Percentiles rank a stretch among this genome's conserved stretches.
Conservation (phyloP, 2,113 vertebrate species). For the Pseudolaguvia tuberculata region DNA sequence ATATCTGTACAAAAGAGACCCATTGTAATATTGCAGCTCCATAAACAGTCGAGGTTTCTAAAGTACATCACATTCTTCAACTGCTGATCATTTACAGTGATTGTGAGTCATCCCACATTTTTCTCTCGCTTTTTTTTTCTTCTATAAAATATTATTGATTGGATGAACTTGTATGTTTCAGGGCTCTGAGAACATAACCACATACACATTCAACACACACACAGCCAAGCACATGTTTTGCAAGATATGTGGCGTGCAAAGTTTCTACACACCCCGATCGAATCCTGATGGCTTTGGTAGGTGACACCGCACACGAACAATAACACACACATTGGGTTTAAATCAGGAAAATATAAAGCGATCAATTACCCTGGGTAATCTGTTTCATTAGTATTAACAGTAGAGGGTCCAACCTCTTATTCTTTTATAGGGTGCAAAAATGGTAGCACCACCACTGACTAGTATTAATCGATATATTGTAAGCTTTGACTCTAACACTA, state of each 20-base stretch:
- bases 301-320: slow-evolving; percentile 41
- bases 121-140: no score
- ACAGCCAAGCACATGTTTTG: slow-evolving; percentile 89
- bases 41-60: not conserved
- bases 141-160: no score
- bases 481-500: no score
- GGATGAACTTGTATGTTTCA: slow-evolving; percentile 48
- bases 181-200: slow-evolving; percentile 84
- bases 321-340: not conserved
- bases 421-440: no score
- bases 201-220: slow-evolving; percentile 90
- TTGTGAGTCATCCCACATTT: no score
- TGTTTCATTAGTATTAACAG: no score
- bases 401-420: no score
- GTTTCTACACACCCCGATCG: slow-evolving; percentile 91
- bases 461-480: no score
- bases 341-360: no score
- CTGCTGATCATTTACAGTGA: not conserved
- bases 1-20: not conserved
- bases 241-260: slow-evolving; percentile 93
- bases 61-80: not conserved
- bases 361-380: not conserved
- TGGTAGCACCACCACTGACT: no score
- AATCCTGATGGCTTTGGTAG: slow-evolving; percentile 90
- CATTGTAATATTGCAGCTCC: not conserved